Evolutionary conservation across 2,113 vertebrate species (phyloP).

Genomic region (Erythrocercus mccallii): DNA sequence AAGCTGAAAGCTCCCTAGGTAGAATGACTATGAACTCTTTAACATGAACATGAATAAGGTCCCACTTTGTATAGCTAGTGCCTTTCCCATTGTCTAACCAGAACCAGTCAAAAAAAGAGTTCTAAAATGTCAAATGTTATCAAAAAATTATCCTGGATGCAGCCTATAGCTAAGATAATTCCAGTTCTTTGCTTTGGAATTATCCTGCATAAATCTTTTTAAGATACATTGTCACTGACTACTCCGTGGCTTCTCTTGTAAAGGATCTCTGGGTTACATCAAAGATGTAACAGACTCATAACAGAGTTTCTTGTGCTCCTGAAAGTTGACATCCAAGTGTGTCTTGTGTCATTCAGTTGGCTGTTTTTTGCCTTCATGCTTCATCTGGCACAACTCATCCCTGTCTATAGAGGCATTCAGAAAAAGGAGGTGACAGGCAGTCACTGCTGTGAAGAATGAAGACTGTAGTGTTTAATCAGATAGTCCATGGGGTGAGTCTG

Average conservation of each 20-base stretch:
- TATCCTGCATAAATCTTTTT: neutral
- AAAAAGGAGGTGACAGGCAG: slow-evolving; percentile 35
- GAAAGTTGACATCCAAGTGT: slow-evolving; percentile 44
- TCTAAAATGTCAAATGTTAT: neutral
- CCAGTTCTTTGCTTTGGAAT: neutral
- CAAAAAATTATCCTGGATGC: neutral
- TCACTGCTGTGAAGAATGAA: slow-evolving; percentile 41
- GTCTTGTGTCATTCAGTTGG: slow-evolving; percentile 33
- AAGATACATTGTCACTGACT: neutral
- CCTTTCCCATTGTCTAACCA: neutral
- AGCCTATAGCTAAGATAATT: neutral
- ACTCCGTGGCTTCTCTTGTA: neutral
- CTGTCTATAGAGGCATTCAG: slow-evolving; percentile 29
- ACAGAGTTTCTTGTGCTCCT: slow-evolving; percentile 37
- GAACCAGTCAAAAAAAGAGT: neutral
- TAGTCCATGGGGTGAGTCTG: slow-evolving; percentile 17
- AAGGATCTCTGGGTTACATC: slow-evolving; percentile 16
- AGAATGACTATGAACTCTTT: neutral
- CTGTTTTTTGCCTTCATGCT: slow-evolving; percentile 62
- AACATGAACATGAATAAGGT: neutral
- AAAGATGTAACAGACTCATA: slow-evolving; percentile 16
- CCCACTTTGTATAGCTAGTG: neutral
- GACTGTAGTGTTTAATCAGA: slow-evolving; percentile 39
- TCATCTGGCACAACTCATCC: slow-evolving; percentile 58
- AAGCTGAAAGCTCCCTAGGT: neutral